These are phyloP conservation scores for Syngnathus rostellatus DNA, from an alignment of 2,797 vertebrate genomes.

Conservation along the genomic window DNA sequence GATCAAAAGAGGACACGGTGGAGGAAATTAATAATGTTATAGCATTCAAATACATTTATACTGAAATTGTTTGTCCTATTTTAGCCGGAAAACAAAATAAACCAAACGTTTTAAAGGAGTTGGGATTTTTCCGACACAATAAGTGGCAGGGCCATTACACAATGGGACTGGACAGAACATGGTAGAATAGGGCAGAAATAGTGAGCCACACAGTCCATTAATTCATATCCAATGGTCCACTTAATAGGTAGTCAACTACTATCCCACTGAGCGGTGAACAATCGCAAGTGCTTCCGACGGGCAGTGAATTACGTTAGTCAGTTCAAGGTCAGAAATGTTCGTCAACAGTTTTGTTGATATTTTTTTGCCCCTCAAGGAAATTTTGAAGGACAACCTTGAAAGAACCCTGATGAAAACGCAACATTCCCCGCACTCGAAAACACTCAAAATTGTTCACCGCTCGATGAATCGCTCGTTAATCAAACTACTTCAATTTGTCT, in stretches of 20 bases:
- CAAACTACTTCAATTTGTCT: conserved; percentile 32
- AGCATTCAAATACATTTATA: not conserved
- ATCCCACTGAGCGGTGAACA: too few species aligned
- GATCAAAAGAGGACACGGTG: not conserved
- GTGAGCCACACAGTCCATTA: not conserved
- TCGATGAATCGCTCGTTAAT: not conserved
- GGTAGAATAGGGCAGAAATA: not conserved
- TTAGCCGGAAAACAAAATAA: not conserved
- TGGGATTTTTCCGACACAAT: not conserved
- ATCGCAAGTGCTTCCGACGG: too few species aligned
- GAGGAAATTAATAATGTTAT: not conserved
- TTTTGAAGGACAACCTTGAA: too few species aligned
- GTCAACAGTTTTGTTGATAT: too few species aligned
- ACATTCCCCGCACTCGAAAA: not conserved
- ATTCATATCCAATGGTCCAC: not conserved
- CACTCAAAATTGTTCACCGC: too few species aligned
- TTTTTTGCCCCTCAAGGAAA: too few species aligned
- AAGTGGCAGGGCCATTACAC: not conserved
- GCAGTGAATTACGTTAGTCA: too few species aligned
- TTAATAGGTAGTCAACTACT: not conserved
- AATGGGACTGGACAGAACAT: not conserved
- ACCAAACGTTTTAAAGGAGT: too few species aligned
- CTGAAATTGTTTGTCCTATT: not conserved
- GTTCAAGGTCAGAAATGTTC: too few species aligned
- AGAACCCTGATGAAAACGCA: not conserved